Conservation (phyloP, 1,140 invertebrate species). For the Pseudomyrmex gracilis region DNA sequence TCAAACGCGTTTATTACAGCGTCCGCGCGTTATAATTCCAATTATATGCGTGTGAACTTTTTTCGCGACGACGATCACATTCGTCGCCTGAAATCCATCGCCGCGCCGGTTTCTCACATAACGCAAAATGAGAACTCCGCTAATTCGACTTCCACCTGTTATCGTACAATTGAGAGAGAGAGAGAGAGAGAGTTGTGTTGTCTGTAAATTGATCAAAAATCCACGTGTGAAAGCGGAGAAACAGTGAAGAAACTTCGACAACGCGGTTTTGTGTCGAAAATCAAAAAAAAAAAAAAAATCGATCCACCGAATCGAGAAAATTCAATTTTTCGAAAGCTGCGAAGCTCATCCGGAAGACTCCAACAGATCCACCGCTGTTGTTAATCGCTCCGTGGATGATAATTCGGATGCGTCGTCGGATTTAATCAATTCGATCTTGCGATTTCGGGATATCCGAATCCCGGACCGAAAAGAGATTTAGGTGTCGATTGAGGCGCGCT, state of each 20-base stretch:
- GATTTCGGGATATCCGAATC: background rate
- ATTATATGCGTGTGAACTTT: constrained; percentile 53
- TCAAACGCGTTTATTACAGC: constrained; percentile 38
- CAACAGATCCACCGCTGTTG: constrained; percentile 23
- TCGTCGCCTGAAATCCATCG: background rate
- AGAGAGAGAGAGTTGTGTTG: no score
- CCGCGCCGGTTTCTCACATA: background rate
- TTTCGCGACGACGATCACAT: background rate
- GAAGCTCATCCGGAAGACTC: constrained; percentile 15
- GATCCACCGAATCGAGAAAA: constrained; percentile 30
- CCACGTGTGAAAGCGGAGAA: background rate
- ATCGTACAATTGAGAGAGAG: background rate
- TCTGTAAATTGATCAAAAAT: constrained; percentile 14
- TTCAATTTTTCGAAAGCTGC: constrained; percentile 9
- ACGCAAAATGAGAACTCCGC: constrained; percentile 9
- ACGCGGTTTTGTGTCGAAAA: no score
- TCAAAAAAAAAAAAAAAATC: no score
- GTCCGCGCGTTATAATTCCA: constrained; percentile 41
- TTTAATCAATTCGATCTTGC: constrained; percentile 13
- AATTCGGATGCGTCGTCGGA: constrained; percentile 7
- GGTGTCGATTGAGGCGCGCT: constrained; percentile 44
- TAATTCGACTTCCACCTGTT: constrained; percentile 21
- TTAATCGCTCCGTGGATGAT: constrained; percentile 23
- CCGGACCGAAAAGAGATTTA: constrained; percentile 10
- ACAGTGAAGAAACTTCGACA: background rate